Conservation (phyloP, 53 echinoderm and acorn worm species). For the Crossaster papposus region DNA sequence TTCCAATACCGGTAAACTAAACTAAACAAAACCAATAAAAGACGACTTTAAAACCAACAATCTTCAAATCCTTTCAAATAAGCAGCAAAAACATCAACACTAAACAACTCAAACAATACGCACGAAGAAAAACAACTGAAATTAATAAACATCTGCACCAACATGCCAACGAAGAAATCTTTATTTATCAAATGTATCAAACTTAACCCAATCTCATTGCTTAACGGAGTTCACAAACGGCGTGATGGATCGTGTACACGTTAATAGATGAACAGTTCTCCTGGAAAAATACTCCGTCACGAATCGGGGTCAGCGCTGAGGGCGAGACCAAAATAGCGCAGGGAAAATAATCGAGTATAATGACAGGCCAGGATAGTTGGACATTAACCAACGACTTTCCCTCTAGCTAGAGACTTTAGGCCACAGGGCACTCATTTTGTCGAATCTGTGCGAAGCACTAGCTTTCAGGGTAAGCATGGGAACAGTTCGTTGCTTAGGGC, state of each 20-base stretch:
- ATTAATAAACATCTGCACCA: too few species aligned
- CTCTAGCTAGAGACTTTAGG: not conserved
- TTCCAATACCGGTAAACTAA: too few species aligned
- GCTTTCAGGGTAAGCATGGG: not conserved
- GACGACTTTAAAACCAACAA: too few species aligned
- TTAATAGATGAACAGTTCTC: constrained; percentile 20
- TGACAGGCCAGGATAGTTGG: not conserved
- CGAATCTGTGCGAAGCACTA: not conserved
- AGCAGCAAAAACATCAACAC: too few species aligned
- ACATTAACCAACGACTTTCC: not conserved
- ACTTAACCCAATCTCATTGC: not conserved
- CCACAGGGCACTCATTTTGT: not conserved
- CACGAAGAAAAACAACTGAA: too few species aligned
- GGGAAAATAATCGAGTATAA: constrained; percentile 1
- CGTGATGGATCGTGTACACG: constrained; percentile 18
- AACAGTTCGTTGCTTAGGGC: not conserved
- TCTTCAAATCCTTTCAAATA: too few species aligned
- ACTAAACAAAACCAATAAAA: too few species aligned
- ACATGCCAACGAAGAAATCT: too few species aligned
- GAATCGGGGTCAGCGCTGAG: constrained; percentile 43
- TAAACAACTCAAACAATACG: too few species aligned
- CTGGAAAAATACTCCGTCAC: constrained; percentile 60
- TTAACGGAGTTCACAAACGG: not conserved
- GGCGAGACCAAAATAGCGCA: constrained; percentile 51
- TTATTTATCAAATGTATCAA: not conserved